A percentile compares a stretch with the other conserved stretches of the same genome.
phyloP scores from a whole-genome alignment of 2,797 vertebrate species.

The Eospalax fontanierii region DNA sequence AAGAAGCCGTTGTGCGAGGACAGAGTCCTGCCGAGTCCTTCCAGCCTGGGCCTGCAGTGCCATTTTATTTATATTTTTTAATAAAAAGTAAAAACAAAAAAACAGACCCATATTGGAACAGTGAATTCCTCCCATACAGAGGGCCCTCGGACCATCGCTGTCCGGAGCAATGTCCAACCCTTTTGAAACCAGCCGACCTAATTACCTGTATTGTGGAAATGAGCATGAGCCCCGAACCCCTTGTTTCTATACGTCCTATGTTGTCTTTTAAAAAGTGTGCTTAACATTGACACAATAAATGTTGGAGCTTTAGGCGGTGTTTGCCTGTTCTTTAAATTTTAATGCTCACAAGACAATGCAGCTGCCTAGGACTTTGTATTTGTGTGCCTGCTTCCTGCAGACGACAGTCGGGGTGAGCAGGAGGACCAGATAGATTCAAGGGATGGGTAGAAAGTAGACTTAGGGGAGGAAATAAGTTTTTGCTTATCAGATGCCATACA shows the following conservation, averaged over 20 bases:
- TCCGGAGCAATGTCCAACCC: constrained; percentile 81
- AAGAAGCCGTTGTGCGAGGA: constrained; percentile 87
- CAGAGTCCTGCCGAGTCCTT: constrained; percentile 88
- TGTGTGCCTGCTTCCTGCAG: constrained; percentile 66
- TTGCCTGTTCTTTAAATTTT: constrained; percentile 89
- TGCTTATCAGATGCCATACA: constrained; percentile 49
- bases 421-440: constrained; percentile 62
- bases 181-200: constrained; percentile 86
- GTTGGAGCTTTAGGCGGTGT: constrained; percentile 92
- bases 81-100: constrained; percentile 88
- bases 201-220: constrained; percentile 84
- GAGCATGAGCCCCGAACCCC: constrained; percentile 82
- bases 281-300: constrained; percentile 92
- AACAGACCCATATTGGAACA: constrained; percentile 83
- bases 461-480: constrained; percentile 67
- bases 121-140: constrained; percentile 85
- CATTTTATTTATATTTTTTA: constrained; percentile 94
- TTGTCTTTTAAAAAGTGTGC: constrained; percentile 88
- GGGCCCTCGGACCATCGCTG: constrained; percentile 82
- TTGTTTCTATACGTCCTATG: constrained; percentile 89
- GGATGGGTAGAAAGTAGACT: constrained; percentile 29
- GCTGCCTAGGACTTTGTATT: constrained; percentile 81
- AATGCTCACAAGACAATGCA: constrained; percentile 82
- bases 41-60: constrained; percentile 88
- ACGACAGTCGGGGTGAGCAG: not conserved